Evolutionary conservation across 2,888 invertebrate species (phyloP), one percentile per base, ranked within the genome.

Genomic region (Oithona nana): DNA sequence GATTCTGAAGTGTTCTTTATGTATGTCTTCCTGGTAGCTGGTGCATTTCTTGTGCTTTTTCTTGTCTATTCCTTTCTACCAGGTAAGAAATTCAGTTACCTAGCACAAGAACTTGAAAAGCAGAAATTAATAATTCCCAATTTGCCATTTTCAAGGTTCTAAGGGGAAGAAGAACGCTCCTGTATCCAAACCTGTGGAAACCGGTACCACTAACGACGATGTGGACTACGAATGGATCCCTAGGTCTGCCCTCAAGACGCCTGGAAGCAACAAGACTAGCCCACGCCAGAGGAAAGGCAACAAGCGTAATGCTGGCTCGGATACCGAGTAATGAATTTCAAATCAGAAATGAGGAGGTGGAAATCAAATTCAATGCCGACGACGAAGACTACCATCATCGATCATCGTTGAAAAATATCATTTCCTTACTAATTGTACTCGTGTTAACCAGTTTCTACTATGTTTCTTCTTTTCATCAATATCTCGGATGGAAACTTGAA

Each of bases 161-260:
- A 59, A 59, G 59, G 59, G 48, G 50, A 59, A 59, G 49, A 59
- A 59, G 50, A 59, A 29, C n/a, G 28, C 73, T 75, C 59, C 74
- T 39, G 60, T 61, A 26, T 56, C 60, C 58, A 39, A 48, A 8
- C 61, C 76, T 57, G 80, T 92, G 3, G 95, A 98, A 76, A 86
- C 88, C 68, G 95, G 95, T 66, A 81, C 82, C 65, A 86, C 83
- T 70, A 84, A 83, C 64, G 82, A 85, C 69, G 89, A 92, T 74
- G 90, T 99, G 2, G 97, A 98, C 75, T 95, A 89, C 71, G 95
- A 98, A 69, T 98, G 98, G 98, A 78, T 98, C 71, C 97, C 98
- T 50, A 84, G 86, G 71, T 88, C 92, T 74, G 86, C 87, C 66
- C 79, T 89, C 29, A 68, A 69, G 60, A 61, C 61, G n/a, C 61